Evolutionary conservation across 2,113 vertebrate species (phyloP).

Genomic region (Oncorhynchus masou): DNA sequence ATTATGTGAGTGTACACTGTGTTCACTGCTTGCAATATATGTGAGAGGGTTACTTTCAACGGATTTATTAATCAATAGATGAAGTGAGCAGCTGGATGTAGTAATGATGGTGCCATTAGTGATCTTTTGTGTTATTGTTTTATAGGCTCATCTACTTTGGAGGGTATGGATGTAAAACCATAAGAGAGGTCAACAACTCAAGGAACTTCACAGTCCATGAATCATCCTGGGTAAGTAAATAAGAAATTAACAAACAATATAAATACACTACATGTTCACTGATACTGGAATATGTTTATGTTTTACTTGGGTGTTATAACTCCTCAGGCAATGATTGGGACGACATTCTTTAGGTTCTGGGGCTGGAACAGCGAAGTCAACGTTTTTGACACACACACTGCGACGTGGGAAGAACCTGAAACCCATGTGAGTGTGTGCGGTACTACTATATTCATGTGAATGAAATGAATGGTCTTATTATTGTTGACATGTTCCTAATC

Average conservation of each 20-base stretch:
- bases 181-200: constrained; percentile 48
- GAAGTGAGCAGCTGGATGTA: not conserved
- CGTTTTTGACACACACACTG: constrained; percentile 54
- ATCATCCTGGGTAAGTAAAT: constrained; percentile 64
- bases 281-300: not conserved
- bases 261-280: not conserved
- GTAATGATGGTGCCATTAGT: not conserved
- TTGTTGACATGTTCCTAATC: too few relatives aligned
- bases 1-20: not conserved
- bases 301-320: too few relatives aligned
- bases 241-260: not conserved
- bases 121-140: not conserved
- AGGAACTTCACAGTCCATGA: constrained; percentile 67
- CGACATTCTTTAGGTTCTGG: constrained; percentile 60
- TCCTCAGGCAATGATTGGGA: constrained; percentile 55
- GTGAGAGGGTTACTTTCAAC: too few relatives aligned
- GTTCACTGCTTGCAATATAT: too few relatives aligned
- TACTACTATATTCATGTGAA: not conserved
- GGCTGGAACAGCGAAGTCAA: constrained; percentile 76
- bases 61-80: not conserved
- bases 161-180: constrained; percentile 71
- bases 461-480: too few relatives aligned
- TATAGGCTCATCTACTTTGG: constrained; percentile 74
- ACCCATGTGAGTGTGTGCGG: constrained; percentile 50
- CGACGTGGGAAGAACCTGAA: constrained; percentile 63